Conservation (phyloP, 2,888 invertebrate genomes). For the Gnatocerus cornutus region DNA sequence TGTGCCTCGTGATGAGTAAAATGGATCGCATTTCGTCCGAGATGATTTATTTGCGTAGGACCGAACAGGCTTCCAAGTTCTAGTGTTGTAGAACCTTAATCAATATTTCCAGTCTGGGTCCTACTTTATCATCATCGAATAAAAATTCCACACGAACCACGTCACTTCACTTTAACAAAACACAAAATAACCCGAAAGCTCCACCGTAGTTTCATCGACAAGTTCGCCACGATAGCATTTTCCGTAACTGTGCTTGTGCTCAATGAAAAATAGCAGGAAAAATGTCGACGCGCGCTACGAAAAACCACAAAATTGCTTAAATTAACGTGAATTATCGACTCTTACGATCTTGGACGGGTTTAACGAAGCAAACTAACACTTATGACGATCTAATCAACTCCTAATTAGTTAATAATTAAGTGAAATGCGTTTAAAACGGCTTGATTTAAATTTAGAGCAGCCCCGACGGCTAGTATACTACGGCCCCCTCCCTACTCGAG, state of each 20-base stretch:
- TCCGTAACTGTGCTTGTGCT: constrained; percentile 10
- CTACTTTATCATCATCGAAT: constrained; percentile 45
- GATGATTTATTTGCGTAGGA: constrained; percentile 59
- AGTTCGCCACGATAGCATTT: constrained; percentile 22
- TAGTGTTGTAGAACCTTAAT: constrained; percentile 62
- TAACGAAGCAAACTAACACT: constrained; percentile 61
- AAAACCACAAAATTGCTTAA: constrained; percentile 49
- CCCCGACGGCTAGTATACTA: constrained; percentile 64
- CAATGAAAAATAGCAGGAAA: constrained; percentile 48
- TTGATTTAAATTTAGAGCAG: constrained; percentile 68
- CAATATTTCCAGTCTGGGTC: constrained; percentile 66
- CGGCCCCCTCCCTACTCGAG: constrained; percentile 66
- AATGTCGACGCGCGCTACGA: constrained; percentile 56
- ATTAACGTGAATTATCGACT: constrained; percentile 52
- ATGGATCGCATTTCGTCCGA: constrained; percentile 65
- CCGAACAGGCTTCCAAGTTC: constrained; percentile 53
- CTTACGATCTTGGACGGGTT: constrained; percentile 59
- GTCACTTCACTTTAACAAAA: constrained; percentile 42
- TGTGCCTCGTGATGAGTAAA: constrained; percentile 61
- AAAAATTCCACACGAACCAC: constrained; percentile 44
- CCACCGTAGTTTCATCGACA: constrained; percentile 17
- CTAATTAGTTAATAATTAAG: constrained; percentile 67
- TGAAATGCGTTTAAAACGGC: constrained; percentile 66
- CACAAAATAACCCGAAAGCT: constrained; percentile 20
- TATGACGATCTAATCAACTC: constrained; percentile 62